Conservation (phyloP, 2,113 vertebrate genomes). For the Ictidomys tridecemlineatus region DNA sequence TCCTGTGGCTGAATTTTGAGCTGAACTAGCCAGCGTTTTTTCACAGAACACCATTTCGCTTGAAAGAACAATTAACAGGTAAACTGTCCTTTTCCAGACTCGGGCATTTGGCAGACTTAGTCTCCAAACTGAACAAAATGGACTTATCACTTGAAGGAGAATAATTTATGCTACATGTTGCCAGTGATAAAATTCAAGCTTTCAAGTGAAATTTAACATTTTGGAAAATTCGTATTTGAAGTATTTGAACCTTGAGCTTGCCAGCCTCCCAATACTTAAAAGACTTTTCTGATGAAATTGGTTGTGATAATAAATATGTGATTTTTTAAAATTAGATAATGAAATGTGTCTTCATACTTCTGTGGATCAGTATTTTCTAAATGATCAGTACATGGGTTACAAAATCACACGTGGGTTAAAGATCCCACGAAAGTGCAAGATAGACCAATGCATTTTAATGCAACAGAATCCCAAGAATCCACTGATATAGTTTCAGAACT, state of each 20-base stretch:
- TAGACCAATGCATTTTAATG: background rate
- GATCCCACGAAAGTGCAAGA: background rate
- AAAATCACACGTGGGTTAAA: background rate
- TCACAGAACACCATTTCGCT: background rate
- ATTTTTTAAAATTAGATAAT: slow-evolving; percentile 8
- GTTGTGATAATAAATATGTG: slow-evolving; percentile 19
- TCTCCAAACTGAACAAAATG: slow-evolving; percentile 58
- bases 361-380: slow-evolving; percentile 29
- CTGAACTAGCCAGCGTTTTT: background rate
- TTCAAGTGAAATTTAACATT: slow-evolving; percentile 41
- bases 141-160: slow-evolving; percentile 43
- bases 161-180: background rate
- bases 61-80: background rate
- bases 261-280: slow-evolving; percentile 14
- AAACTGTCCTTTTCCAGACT: slow-evolving; percentile 8
- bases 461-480: background rate
- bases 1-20: background rate
- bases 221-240: slow-evolving; percentile 36
- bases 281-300: slow-evolving; percentile 20
- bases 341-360: background rate
- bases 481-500: background rate
- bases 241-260: background rate
- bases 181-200: slow-evolving; percentile 46
- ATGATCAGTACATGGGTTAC: background rate
- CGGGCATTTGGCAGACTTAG: background rate